Base-by-base conservation (phyloP, 1,140 invertebrate species). In the Subanguina moxae region DNA sequence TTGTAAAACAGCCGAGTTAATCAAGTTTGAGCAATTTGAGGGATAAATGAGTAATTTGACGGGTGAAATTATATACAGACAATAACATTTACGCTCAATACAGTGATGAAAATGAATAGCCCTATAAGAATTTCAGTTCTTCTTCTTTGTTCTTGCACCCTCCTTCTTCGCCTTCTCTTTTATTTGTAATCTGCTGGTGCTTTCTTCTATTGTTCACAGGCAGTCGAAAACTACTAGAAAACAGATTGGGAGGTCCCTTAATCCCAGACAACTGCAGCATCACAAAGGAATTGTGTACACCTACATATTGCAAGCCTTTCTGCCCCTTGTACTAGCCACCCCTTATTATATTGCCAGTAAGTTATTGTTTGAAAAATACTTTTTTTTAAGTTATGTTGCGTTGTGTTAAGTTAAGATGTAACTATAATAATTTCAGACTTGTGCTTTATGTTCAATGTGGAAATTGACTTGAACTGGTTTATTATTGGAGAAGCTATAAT, bases 161-260 rank as follows among this genome's bases (percentile, higher is more conserved):
- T 79, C 73, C 19, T 76, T 76, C 32, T 76, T 76, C 42, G 64
- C 62, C 48, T 77, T 77, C 56, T 77, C 76, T 0, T 77, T 80
- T 52, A 71, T 77, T 62, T 77, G 76, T 62, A 77, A 77, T 61
- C 61, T 77, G 56, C 43, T 77, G 3, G 76, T 77, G 8, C 75
- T 77, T 15, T 75, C 68, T 19, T 77, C 78, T 30, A 77, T 77
- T n/a, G 62, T 77, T 1, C 74, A 65, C 25, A 68, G 76, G 45
- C 76, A 77, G 62, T 78, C 78, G 17, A 80, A 80, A 65, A 80
- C 77, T 8, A 48, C 78, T 46, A 70, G 76, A 52, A 80, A 80
- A 43, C 75, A 76, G 42, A 75, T 78, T 61, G 76, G 76, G 15
- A 64, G 76, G 43, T 69, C 76, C 7, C 32, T 77, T 65, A 77